A percentile compares a stretch with the other conserved stretches of the same genome.
phyloP scores from a whole-genome alignment of 2,888 invertebrate species.

The Dicyrtomina minuta region DNA sequence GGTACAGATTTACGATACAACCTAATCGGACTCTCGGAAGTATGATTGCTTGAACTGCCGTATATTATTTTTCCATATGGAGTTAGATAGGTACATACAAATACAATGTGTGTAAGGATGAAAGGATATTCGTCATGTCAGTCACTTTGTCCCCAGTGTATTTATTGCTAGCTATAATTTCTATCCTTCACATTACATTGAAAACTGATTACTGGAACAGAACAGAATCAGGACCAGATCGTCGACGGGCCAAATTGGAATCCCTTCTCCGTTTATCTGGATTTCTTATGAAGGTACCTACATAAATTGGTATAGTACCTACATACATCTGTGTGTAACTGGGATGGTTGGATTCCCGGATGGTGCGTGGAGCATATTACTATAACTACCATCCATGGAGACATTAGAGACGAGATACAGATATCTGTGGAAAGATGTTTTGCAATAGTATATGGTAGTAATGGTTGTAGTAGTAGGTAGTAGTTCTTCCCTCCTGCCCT shows the following conservation, averaged over 20 bases:
- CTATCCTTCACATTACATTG: slow-evolving; percentile 13
- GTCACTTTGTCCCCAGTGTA: slow-evolving; percentile 25
- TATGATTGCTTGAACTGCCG: background rate
- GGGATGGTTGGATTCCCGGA: too few relatives aligned
- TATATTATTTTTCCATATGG: background rate
- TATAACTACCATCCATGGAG: too few relatives aligned
- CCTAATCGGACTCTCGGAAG: too few relatives aligned
- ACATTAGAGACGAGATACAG: too few relatives aligned
- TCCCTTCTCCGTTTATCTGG: slow-evolving; percentile 12
- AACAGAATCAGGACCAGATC: too few relatives aligned
- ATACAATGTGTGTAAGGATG: too few relatives aligned
- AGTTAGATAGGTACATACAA: background rate
- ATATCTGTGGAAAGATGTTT: too few relatives aligned
- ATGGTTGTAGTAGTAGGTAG: too few relatives aligned
- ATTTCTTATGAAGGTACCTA: background rate
- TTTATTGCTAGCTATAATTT: slow-evolving; percentile 20
- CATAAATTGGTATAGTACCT: too few relatives aligned
- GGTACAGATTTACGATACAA: too few relatives aligned
- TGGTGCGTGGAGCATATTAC: background rate
- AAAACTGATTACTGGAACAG: slow-evolving; percentile 27
- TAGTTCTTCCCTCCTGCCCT: background rate
- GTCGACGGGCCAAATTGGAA: slow-evolving; percentile 26
- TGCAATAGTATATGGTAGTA: too few relatives aligned
- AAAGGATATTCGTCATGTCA: slow-evolving; percentile 23
- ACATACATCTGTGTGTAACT: background rate